Evolutionary conservation across 2,888 invertebrate genomes (phyloP), one percentile per base, ranked within the genome.

Genomic region (Ganaspis brasiliensis): DNA sequence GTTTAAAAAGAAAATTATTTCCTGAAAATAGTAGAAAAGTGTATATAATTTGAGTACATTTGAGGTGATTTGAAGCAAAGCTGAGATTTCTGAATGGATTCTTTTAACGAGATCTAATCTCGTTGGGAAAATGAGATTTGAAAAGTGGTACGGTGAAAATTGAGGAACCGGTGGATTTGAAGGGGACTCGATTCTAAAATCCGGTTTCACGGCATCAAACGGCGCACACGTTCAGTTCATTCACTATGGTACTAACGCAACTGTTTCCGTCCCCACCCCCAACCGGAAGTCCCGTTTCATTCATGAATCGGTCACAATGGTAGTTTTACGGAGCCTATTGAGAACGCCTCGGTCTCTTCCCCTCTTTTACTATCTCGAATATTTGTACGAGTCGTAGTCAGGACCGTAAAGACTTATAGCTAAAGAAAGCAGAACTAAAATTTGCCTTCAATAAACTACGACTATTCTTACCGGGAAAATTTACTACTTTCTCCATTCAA

Each of bases 291-390:
- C 86, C 89, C 89, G 88, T 89, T 91, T 90, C 91, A 90, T 91
- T 91, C 91, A 91, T 89, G 91, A 88, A 90, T 90, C 88, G 89
- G 88, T 89, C 89, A 91, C 90, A 91, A 90, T 91, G 90, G 89
- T 89, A 89, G 88, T 89, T 89, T 89, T 89, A 89, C 89, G 89
- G 85, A 85, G 88, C 89, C 67, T 89, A 90, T 90, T 89, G 90
- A 87, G 89, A 87, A 88, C 87, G 85, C 84, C 83, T 83, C 83
- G 83, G 82, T 67, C 45, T 57, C 57, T 59, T 52, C 85, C 85
- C 81, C 85, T 49, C 63, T 49, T n/a, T 45, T 37, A 19, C 73
- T 59, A 57, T 72, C 73, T 45, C 63, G 52, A 63, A 72, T 76
- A 72, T 76, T 63, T 76, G 72, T 72, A 76, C 76, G 72, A 74